Percentiles rank a stretch among this genome's conserved stretches.
These are phyloP conservation scores for Calycopis cecrops DNA, from an alignment of 1,140 invertebrate genomes.

Conservation along the genomic window DNA sequence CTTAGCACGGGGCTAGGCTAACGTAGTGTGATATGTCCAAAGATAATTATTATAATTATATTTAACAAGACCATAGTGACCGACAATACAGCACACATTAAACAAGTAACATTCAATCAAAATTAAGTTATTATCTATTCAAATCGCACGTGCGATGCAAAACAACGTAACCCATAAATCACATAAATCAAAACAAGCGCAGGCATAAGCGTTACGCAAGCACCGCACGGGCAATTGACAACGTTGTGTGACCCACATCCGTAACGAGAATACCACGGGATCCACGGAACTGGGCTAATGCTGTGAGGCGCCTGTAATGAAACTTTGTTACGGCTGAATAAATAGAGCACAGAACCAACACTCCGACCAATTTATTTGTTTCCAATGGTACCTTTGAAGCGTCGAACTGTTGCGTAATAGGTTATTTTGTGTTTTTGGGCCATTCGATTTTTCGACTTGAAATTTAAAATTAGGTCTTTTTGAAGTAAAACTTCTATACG, in stretches of 20 bases:
- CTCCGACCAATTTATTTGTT: neutral
- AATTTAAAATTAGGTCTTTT: neutral
- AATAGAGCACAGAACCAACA: neutral
- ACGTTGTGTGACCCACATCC: conserved; percentile 15
- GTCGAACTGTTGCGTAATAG: neutral
- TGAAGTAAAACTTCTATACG: no score
- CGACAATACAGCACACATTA: no score
- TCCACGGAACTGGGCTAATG: conserved; percentile 20
- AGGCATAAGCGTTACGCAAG: conserved; percentile 5
- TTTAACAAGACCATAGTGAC: no score
- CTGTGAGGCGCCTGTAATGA: neutral
- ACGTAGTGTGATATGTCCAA: no score
- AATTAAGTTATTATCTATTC: neutral
- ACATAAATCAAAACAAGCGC: conserved; percentile 9
- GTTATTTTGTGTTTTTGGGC: neutral
- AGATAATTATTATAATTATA: no score
- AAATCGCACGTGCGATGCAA: neutral
- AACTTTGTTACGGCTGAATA: conserved; percentile 1
- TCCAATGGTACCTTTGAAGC: conserved; percentile 6
- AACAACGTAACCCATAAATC: conserved; percentile 8
- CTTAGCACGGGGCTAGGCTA: no score
- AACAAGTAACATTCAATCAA: no score
- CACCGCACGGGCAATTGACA: conserved; percentile 5
- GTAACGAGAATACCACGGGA: conserved; percentile 19
- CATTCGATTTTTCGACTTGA: neutral